Percentiles rank a stretch among this genome's conserved stretches.
Conservation (phyloP, 2,888 invertebrate genomes). For the Callosobruchus maculatus region DNA sequence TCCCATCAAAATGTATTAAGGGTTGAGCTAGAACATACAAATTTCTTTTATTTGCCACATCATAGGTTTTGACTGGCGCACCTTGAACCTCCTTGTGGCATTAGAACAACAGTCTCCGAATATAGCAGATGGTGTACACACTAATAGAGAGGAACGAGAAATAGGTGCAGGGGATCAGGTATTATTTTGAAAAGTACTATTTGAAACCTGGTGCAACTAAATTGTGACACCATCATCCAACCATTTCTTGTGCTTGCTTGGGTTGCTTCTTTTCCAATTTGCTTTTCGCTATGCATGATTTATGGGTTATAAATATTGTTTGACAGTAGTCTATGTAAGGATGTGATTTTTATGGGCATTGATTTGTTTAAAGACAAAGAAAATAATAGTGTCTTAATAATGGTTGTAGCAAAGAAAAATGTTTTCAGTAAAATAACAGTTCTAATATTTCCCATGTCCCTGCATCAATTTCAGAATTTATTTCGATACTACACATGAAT, state of each 20-base stretch:
- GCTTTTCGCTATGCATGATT: background rate
- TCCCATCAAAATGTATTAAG: background rate
- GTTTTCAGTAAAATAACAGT: too few species aligned
- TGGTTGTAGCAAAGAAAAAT: too few species aligned
- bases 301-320: background rate
- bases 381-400: too few species aligned
- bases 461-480: too few species aligned
- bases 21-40: background rate
- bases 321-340: too few species aligned
- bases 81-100: slow-evolving; percentile 97
- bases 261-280: background rate
- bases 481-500: too few species aligned
- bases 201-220: background rate
- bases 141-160: slow-evolving; percentile 79
- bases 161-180: slow-evolving; percentile 99
- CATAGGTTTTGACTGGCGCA: slow-evolving; percentile 98
- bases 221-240: background rate
- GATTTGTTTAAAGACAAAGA: too few species aligned
- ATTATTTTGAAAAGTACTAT: slow-evolving; percentile 37
- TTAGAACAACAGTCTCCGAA: slow-evolving; percentile 95
- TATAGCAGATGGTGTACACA: slow-evolving; percentile 93
- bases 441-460: too few species aligned
- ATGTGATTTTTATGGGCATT: too few species aligned
- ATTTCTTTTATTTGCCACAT: background rate
- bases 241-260: background rate